Evolutionary conservation across 2,888 invertebrate genomes (phyloP).

Genomic region (Leucoma salicis): DNA sequence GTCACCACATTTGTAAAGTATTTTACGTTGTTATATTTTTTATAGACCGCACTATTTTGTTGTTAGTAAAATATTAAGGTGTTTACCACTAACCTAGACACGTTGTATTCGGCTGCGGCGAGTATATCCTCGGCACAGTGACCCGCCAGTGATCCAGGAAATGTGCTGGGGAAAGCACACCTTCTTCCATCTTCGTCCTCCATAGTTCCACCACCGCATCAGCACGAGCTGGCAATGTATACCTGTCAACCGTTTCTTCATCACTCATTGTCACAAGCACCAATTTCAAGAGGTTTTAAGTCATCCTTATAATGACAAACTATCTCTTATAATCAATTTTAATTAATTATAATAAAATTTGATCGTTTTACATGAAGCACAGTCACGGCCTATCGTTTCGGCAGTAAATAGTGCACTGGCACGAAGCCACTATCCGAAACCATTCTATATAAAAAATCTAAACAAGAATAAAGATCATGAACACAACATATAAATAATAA

Average conservation of each 20-base stretch:
- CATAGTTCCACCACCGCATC: constrained; percentile 77
- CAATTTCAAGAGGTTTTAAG: too few relatives aligned
- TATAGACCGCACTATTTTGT: too few relatives aligned
- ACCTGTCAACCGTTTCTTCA: constrained; percentile 49
- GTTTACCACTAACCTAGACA: constrained; percentile 76
- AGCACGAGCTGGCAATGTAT: constrained; percentile 63
- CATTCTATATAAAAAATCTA: constrained; percentile 50
- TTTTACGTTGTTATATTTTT: too few relatives aligned
- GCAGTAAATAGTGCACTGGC: constrained; percentile 57
- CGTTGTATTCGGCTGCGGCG: constrained; percentile 86
- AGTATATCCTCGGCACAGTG: constrained; percentile 88
- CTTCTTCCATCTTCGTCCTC: constrained; percentile 83
- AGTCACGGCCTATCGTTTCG: constrained; percentile 27
- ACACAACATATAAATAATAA: constrained; percentile 29
- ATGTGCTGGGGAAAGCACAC: constrained; percentile 81
- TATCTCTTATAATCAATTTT: too few relatives aligned
- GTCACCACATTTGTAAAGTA: too few relatives aligned
- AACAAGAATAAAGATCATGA: constrained; percentile 39
- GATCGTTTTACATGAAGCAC: too few relatives aligned
- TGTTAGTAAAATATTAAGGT: too few relatives aligned
- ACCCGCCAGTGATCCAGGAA: constrained; percentile 88
- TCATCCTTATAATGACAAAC: too few relatives aligned
- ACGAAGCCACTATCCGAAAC: constrained; percentile 45
- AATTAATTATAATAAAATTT: too few relatives aligned
- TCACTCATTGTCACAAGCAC: constrained; percentile 32